phyloP scores from a whole-genome alignment of 1,140 invertebrate genomes.

The Drosophila tristis region DNA sequence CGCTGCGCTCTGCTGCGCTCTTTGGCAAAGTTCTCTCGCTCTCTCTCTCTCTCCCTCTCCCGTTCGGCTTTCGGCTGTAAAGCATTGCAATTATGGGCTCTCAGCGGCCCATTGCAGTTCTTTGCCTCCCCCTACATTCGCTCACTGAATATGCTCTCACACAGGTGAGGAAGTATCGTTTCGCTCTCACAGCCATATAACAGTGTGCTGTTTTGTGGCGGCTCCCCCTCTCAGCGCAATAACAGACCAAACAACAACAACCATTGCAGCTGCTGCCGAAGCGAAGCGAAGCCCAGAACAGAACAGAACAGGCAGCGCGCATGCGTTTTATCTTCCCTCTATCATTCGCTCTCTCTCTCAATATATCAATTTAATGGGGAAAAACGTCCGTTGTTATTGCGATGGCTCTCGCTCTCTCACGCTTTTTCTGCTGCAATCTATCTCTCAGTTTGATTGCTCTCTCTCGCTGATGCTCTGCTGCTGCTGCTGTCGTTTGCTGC shows the following conservation, averaged over 20 bases:
- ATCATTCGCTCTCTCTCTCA: conserved; percentile 19
- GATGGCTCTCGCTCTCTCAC: conserved; percentile 30
- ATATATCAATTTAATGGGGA: conserved; percentile 79
- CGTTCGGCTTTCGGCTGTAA: conserved; percentile 5
- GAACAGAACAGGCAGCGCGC: conserved; percentile 11
- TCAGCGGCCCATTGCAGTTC: too few species aligned
- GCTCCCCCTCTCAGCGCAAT: too few species aligned
- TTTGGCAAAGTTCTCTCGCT: conserved; percentile 6
- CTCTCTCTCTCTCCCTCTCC: conserved; percentile 24
- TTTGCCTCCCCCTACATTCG: too few species aligned
- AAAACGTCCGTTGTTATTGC: conserved; percentile 43
- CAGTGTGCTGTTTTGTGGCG: too few species aligned
- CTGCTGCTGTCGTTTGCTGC: too few species aligned
- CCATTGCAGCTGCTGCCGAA: conserved; percentile 1
- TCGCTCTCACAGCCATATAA: too few species aligned
- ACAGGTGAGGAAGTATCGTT: too few species aligned
- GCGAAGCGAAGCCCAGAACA: too few species aligned
- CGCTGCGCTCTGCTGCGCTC: conserved; percentile 11
- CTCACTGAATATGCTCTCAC: too few species aligned
- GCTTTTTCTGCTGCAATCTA: conserved; percentile 26
- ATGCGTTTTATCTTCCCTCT: conserved; percentile 45
- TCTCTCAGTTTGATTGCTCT: conserved; percentile 68
- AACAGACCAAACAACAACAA: too few species aligned
- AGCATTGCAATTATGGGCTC: too few species aligned
- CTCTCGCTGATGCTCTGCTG: conserved; percentile 22